Percentiles rank a stretch among this genome's conserved stretches.
These are phyloP conservation scores for Acronicta psi DNA, from an alignment of 2,888 invertebrate genomes.

Conservation along the genomic window DNA sequence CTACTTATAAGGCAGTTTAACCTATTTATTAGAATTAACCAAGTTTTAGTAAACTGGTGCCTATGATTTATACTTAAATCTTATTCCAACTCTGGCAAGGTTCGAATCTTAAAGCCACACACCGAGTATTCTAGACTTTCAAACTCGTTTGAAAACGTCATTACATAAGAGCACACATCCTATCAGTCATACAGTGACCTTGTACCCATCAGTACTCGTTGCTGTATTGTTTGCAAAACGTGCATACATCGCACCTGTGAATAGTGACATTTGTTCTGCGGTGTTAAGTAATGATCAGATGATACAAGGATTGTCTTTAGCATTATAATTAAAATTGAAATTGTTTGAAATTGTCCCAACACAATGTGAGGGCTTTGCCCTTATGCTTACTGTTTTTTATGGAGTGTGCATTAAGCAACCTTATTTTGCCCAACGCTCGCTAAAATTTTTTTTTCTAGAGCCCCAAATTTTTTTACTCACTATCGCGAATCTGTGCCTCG, in stretches of 20 bases:
- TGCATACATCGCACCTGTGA: slow-evolving; percentile 41
- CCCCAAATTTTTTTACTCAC: too few species aligned
- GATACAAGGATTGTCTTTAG: slow-evolving; percentile 8
- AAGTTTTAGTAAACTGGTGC: too few species aligned
- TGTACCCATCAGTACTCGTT: slow-evolving; percentile 32
- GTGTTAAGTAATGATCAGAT: slow-evolving; percentile 19
- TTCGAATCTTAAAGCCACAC: not conserved
- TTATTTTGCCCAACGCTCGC: too few species aligned
- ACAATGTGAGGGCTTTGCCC: too few species aligned
- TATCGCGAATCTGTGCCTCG: too few species aligned
- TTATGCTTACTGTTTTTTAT: not conserved
- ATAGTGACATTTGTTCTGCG: slow-evolving; percentile 17
- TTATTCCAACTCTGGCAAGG: not conserved
- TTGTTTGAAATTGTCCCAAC: too few species aligned
- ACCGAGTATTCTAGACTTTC: not conserved
- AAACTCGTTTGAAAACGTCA: slow-evolving; percentile 10
- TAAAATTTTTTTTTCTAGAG: too few species aligned
- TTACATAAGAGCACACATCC: slow-evolving; percentile 41
- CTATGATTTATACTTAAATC: too few species aligned
- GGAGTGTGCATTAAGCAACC: too few species aligned
- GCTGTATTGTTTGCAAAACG: slow-evolving; percentile 55
- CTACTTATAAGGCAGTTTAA: too few species aligned
- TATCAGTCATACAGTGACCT: slow-evolving; percentile 48
- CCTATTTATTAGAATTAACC: too few species aligned
- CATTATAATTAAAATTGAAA: not conserved